phyloP scores from a whole-genome alignment of 2,113 vertebrate genomes.

The Bubalus kerabau region DNA sequence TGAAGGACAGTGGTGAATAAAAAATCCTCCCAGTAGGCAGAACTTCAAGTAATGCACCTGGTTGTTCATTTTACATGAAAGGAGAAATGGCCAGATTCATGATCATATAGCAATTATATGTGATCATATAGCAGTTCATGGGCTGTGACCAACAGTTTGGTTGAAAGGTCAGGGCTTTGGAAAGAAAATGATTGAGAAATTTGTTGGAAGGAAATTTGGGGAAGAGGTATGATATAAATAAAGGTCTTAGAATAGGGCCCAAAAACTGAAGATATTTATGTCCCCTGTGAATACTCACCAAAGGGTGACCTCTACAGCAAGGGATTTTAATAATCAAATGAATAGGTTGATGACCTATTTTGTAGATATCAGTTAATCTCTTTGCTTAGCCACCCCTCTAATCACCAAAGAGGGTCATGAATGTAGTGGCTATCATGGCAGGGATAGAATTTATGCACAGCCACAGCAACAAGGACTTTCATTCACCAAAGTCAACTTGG shows the following conservation, averaged over 20 bases:
- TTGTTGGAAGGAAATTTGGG: neutral
- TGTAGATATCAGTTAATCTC: neutral
- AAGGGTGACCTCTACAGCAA: neutral
- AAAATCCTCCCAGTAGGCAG: neutral
- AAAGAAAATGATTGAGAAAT: neutral
- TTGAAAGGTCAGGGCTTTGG: neutral
- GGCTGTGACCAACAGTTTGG: neutral
- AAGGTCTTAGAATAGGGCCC: neutral
- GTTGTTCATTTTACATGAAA: neutral
- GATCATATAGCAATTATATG: neutral
- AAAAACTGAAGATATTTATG: neutral
- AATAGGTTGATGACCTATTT: neutral
- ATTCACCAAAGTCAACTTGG: neutral
- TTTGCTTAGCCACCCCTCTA: neutral
- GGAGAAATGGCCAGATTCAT: neutral
- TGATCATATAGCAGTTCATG: neutral
- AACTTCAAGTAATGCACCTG: neutral
- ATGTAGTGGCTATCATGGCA: neutral
- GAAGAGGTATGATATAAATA: neutral
- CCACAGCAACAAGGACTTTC: neutral
- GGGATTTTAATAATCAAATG: neutral
- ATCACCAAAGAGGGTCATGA: neutral
- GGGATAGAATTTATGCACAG: neutral
- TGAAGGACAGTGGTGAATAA: neutral
- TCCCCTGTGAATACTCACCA: neutral